Percentiles rank a stretch among this genome's conserved stretches.
These are phyloP conservation scores for Icerya purchasi DNA, from an alignment of 2,888 invertebrate species.

Conservation along the genomic window DNA sequence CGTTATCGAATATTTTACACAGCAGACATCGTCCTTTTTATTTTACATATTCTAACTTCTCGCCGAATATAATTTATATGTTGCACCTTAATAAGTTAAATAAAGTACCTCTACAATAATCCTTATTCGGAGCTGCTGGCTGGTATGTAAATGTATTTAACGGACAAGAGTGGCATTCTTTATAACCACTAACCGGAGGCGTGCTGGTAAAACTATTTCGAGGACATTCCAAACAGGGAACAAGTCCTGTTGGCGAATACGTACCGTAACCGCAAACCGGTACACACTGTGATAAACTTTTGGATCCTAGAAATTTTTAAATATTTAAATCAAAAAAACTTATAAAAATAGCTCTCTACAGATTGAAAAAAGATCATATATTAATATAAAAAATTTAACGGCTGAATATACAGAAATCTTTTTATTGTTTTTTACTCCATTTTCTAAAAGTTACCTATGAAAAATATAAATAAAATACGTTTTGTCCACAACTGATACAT, in stretches of 20 bases:
- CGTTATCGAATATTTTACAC: no score
- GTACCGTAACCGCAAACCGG: slow-evolving; percentile 93
- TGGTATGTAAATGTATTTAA: slow-evolving; percentile 75
- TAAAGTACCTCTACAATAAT: slow-evolving; percentile 40
- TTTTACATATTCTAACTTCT: no score
- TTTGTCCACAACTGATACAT: no score
- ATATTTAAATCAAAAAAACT: no score
- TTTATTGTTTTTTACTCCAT: no score
- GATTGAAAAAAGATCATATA: no score
- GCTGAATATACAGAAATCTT: no score
- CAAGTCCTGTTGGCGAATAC: slow-evolving; percentile 80
- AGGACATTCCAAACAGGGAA: slow-evolving; percentile 83
- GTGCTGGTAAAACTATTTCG: slow-evolving; percentile 72
- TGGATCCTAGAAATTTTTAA: slow-evolving; percentile 41
- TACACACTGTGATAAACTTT: slow-evolving; percentile 62
- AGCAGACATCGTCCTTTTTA: no score
- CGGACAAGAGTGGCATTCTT: slow-evolving; percentile 82
- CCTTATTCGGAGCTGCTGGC: slow-evolving; percentile 65
- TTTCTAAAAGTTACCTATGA: no score
- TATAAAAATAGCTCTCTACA: no score
- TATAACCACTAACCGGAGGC: slow-evolving; percentile 74
- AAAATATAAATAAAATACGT: no score
- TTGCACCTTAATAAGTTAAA: neutral
- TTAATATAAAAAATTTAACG: no score
- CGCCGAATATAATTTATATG: neutral